Base-by-base conservation (phyloP, 1,140 invertebrate species). In the Chionoecetes opilio region DNA sequence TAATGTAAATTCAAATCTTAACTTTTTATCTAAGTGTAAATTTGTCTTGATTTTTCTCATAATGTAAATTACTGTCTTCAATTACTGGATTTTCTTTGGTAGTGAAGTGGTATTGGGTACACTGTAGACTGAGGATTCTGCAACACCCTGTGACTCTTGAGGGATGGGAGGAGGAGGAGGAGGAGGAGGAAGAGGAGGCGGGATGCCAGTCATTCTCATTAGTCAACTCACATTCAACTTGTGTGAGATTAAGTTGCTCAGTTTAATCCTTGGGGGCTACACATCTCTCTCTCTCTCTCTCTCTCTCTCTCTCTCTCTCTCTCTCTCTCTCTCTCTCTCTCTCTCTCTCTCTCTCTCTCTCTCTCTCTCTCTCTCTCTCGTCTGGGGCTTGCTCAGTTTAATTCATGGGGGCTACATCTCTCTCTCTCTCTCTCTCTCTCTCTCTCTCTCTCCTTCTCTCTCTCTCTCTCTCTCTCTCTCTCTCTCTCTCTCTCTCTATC, bases 301-400 rank as follows among this genome's bases (percentile, higher is more conserved):
- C 63, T 75, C 63, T 75, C 63, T 75, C 63, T 75, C 63, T 75
- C 63, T 75, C 63, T 75, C 63, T 75, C 63, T 75, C 63, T 75
- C 63, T 75, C 63, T 75, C 63, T 75, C 63, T 75, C 63, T 75
- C 63, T 75, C 63, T 75, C 63, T 75, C 63, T 75, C 63, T 75
- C 63, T 75, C 63, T 75, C 63, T 75, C 63, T 75, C 63, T 75
- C 63, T 75, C 63, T 75, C 63, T 75, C 63, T 75, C 63, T 75
- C 63, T 75, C 63, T 75, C 63, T 75, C 63, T 75, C 63, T 75
- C 63, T 75, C 63, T 75, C 63, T 75, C 63, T 75, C 63, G n/a
- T 75, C 63, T 75, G 21, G 26, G 21, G 26, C 63, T 75, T 21
- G 11, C n/a, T n/a, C 21, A 46, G 14, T 46, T 46, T 46, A 5